Conservation (phyloP, 92 coral and sea anemone species). For the Siderastrea siderea region DNA sequence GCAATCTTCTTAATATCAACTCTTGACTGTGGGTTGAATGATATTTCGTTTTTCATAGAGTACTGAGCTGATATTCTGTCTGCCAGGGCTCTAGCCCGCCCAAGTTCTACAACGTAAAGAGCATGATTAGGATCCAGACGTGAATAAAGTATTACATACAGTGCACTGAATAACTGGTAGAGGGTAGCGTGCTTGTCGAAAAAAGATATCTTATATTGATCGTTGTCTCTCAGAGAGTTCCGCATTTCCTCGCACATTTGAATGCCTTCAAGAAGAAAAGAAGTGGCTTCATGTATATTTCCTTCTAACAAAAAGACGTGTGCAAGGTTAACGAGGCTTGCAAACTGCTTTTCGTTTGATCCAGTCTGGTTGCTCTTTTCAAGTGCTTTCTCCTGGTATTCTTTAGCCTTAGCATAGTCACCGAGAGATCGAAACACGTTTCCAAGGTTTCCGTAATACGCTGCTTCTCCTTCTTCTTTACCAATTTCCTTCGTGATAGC, state of each 20-base stretch:
- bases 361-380: not conserved
- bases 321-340: not conserved
- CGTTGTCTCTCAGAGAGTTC: not conserved
- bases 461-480: not conserved
- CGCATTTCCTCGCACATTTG: slow-evolving; percentile 1
- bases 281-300: not conserved
- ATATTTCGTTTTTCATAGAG: not conserved
- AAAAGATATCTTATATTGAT: not conserved
- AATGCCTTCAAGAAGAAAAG: not conserved
- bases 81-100: not conserved
- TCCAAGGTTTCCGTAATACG: slow-evolving; percentile 4
- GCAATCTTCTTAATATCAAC: not conserved
- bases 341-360: not conserved
- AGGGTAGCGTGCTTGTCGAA: not conserved
- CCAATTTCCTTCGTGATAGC: slow-evolving; percentile 1
- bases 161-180: not conserved
- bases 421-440: not conserved
- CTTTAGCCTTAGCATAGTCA: not conserved
- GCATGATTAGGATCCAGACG: not conserved
- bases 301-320: not conserved
- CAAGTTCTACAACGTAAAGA: not conserved
- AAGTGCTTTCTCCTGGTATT: not conserved
- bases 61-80: not conserved
- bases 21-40: not conserved
- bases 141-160: not conserved